These are phyloP conservation scores for Micrasema minimum DNA, from an alignment of 1,140 invertebrate species.

Conservation along the genomic window DNA sequence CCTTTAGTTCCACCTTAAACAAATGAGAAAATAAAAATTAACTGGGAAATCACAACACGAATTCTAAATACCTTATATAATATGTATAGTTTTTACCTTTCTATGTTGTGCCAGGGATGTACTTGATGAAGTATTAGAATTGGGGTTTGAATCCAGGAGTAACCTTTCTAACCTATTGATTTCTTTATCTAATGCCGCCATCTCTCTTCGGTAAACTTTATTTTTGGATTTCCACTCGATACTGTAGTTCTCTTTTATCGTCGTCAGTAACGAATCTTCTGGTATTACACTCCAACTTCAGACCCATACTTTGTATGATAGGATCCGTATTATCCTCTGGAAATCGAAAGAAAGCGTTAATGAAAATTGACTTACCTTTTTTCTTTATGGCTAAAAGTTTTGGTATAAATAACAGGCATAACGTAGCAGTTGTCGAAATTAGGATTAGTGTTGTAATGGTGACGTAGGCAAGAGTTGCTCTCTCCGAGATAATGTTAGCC, in stretches of 20 bases:
- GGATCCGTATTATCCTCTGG: constrained; percentile 77
- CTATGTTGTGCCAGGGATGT: constrained; percentile 68
- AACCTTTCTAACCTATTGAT: constrained; percentile 80
- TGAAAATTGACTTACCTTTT: constrained; percentile 59
- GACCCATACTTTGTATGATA: constrained; percentile 86
- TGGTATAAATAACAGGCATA: constrained; percentile 88
- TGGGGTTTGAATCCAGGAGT: constrained; percentile 64
- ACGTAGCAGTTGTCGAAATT: constrained; percentile 85
- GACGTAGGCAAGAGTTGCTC: constrained; percentile 85
- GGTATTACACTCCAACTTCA: constrained; percentile 90
- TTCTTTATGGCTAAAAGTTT: constrained; percentile 78
- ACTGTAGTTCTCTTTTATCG: constrained; percentile 81
- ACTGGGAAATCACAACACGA: no score
- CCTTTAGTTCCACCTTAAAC: constrained; percentile 65
- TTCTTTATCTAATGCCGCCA: constrained; percentile 83
- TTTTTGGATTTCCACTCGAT: constrained; percentile 92
- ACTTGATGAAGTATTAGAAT: constrained; percentile 65
- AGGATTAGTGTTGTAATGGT: constrained; percentile 85
- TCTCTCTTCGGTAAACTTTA: constrained; percentile 85
- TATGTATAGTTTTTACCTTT: no score
- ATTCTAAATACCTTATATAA: no score
- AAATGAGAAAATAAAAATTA: neutral
- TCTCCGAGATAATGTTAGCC: constrained; percentile 85
- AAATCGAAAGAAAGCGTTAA: neutral
- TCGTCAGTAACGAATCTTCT: constrained; percentile 79